Conservation (phyloP, 2,113 vertebrate genomes). For the Serinus canaria region DNA sequence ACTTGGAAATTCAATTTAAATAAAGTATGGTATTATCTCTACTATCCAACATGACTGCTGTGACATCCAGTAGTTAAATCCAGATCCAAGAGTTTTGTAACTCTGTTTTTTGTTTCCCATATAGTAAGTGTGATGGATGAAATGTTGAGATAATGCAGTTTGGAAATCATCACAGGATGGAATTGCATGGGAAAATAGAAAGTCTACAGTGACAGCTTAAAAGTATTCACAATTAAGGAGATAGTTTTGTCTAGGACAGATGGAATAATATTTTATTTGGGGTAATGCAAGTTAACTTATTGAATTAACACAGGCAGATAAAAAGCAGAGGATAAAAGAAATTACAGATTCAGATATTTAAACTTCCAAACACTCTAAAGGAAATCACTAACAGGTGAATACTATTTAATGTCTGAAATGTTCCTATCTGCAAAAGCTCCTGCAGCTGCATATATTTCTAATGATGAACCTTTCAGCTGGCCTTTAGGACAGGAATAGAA, state of each 20-base stretch:
- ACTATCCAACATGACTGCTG: neutral
- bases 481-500: neutral
- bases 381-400: neutral
- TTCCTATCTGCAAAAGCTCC: neutral
- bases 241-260: neutral
- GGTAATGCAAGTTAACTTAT: neutral
- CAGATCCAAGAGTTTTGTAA: neutral
- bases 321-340: neutral
- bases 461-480: neutral
- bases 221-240: slow-evolving; percentile 46
- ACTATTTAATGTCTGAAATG: neutral
- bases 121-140: slow-evolving; percentile 39
- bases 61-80: neutral
- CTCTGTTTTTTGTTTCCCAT: slow-evolving; percentile 31
- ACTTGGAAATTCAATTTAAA: neutral
- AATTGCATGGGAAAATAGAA: slow-evolving; percentile 31
- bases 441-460: neutral
- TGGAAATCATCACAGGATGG: slow-evolving; percentile 50
- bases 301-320: neutral
- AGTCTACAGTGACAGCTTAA: slow-evolving; percentile 18
- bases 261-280: neutral
- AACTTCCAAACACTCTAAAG: neutral
- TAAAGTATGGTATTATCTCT: neutral
- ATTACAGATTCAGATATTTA: neutral
- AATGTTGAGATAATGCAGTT: slow-evolving; percentile 48